Percentiles rank a stretch among this genome's conserved stretches.
phyloP scores from a whole-genome alignment of 2,888 invertebrate genomes.

The Herminia tarsipennalis region DNA sequence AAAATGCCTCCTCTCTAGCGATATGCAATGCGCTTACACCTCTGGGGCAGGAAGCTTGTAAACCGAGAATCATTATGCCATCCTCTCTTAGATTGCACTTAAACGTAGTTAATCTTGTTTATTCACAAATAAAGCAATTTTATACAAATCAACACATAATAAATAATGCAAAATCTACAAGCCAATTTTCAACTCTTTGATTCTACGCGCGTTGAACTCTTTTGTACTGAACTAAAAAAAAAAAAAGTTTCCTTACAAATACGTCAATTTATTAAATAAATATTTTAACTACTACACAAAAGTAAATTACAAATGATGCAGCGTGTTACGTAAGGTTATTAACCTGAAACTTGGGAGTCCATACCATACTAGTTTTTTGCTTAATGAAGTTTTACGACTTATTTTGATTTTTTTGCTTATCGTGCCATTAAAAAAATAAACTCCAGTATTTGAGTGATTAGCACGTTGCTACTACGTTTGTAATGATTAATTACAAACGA shows the following conservation, averaged over 20 bases:
- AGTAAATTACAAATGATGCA: conserved; percentile 22
- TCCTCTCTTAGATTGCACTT: too few relatives aligned
- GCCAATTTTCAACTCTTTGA: background rate
- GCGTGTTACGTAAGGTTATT: conserved; percentile 30
- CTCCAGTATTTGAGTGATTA: conserved; percentile 34
- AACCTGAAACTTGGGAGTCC: conserved; percentile 25
- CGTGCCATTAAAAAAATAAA: conserved; percentile 38
- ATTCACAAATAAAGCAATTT: too few relatives aligned
- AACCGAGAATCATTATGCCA: too few relatives aligned
- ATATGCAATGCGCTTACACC: too few relatives aligned
- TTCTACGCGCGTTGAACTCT: conserved; percentile 13
- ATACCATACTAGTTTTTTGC: conserved; percentile 26
- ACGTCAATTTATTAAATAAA: too few relatives aligned
- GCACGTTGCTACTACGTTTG: conserved; percentile 27
- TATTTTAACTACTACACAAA: conserved; percentile 20
- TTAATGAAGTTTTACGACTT: conserved; percentile 26
- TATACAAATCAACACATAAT: background rate
- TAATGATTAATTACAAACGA: conserved; percentile 54
- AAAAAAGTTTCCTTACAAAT: too few relatives aligned
- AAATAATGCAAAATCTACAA: background rate
- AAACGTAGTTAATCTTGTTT: too few relatives aligned
- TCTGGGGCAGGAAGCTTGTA: too few relatives aligned
- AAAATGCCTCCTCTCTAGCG: too few relatives aligned
- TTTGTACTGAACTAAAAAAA: conserved; percentile 5
- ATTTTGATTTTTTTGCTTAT: conserved; percentile 33